Evolutionary conservation across 2,797 vertebrate genomes (phyloP).

Genomic region (Pitangus sulphuratus): DNA sequence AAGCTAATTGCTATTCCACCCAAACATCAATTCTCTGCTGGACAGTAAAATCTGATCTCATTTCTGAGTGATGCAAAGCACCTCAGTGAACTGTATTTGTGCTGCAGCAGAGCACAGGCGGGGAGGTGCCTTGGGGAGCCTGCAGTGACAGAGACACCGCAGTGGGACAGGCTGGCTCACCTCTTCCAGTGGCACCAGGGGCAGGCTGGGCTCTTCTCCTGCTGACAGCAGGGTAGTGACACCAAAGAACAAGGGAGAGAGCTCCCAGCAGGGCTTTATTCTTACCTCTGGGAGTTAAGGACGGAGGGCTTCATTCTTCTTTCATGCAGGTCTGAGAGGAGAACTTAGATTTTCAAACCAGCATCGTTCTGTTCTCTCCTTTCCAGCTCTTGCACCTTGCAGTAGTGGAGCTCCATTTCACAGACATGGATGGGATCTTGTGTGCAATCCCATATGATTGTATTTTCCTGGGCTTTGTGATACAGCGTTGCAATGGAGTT

Average conservation of each 20-base stretch:
- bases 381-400: background rate
- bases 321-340: background rate
- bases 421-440: accelerated
- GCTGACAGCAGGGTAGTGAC: background rate
- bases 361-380: background rate
- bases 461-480: background rate
- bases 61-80: background rate
- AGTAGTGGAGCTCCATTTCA: background rate
- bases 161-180: background rate
- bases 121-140: background rate
- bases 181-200: background rate
- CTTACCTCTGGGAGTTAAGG: background rate
- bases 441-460: accelerated
- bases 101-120: background rate
- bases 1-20: background rate
- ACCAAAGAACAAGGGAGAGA: background rate
- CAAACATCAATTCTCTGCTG: background rate
- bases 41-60: background rate
- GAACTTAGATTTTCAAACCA: background rate
- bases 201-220: background rate
- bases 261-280: background rate
- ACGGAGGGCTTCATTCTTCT: background rate
- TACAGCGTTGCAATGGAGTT: background rate
- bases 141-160: background rate
- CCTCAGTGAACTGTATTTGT: background rate